Conservation (phyloP, 2,113 vertebrate species). For the Nesogale talazaci region DNA sequence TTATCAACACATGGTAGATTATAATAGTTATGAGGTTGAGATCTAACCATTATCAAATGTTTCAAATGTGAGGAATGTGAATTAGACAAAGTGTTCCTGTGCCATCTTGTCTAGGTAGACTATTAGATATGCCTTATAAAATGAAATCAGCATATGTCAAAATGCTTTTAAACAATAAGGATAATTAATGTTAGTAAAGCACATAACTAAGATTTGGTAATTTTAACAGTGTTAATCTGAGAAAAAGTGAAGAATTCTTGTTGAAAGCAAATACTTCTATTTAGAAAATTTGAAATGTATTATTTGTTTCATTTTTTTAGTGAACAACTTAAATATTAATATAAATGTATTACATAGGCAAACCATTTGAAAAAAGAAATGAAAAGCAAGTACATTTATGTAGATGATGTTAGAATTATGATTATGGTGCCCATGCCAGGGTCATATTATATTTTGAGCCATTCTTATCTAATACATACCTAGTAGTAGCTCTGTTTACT, state of each 20-base stretch:
- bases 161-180: slow-evolving; percentile 39
- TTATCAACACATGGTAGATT: slow-evolving; percentile 72
- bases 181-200: slow-evolving; percentile 10
- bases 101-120: slow-evolving; percentile 30
- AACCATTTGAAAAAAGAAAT: neutral
- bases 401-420: no score
- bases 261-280: neutral
- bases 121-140: slow-evolving; percentile 53
- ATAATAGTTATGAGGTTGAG: slow-evolving; percentile 65
- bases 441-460: no score
- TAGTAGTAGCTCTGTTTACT: no score
- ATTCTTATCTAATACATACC: no score
- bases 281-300: neutral
- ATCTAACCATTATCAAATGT: slow-evolving; percentile 63
- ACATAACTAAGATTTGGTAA: neutral
- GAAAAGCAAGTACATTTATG: no score
- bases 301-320: neutral
- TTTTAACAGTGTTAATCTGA: slow-evolving; percentile 41
- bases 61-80: slow-evolving; percentile 46
- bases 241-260: slow-evolving; percentile 28
- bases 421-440: no score
- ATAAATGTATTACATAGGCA: neutral
- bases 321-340: neutral
- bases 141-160: slow-evolving; percentile 25
- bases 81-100: slow-evolving; percentile 4